Evolutionary conservation across 2,113 vertebrate genomes (phyloP).

Genomic region (Platichthys stellatus): DNA sequence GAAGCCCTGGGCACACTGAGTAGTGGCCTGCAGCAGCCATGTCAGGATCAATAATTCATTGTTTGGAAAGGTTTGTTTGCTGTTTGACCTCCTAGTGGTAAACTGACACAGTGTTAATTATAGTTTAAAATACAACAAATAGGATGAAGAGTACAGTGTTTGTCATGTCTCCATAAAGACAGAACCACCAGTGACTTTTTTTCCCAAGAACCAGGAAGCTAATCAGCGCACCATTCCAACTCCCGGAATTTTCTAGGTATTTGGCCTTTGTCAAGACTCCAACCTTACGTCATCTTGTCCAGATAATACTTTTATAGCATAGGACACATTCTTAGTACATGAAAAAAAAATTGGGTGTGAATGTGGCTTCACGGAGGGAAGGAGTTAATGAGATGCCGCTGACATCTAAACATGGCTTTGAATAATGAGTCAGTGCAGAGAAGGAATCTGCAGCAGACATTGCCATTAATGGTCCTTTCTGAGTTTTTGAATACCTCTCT

Average conservation of each 20-base stretch:
- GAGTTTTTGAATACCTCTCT: slow-evolving; percentile 19
- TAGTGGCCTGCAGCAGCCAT: slow-evolving; percentile 11
- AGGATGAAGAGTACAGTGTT: background rate
- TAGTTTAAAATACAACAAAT: slow-evolving; percentile 21
- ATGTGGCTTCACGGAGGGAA: background rate
- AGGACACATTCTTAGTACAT: background rate
- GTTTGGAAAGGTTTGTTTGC: slow-evolving; percentile 51
- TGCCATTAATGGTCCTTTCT: slow-evolving; percentile 43
- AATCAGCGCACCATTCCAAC: slow-evolving; percentile 16
- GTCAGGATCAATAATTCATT: slow-evolving; percentile 69
- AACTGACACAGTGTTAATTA: slow-evolving; percentile 38
- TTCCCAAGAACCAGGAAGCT: slow-evolving; percentile 42
- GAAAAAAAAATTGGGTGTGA: background rate
- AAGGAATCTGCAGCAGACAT: slow-evolving; percentile 25
- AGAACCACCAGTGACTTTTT: slow-evolving; percentile 5
- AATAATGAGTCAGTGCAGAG: slow-evolving; percentile 21
- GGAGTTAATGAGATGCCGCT: background rate
- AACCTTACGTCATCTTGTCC: background rate
- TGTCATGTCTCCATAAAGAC: slow-evolving; percentile 23
- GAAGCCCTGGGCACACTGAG: slow-evolving; percentile 30
- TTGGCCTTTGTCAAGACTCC: slow-evolving; percentile 4
- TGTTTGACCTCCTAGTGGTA: slow-evolving; percentile 23
- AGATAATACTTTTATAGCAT: background rate
- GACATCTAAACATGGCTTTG: slow-evolving; percentile 17
- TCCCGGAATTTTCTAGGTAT: slow-evolving; percentile 22